These are phyloP conservation scores for Pangasianodon gigas DNA, from an alignment of 2,113 vertebrate species.

Conservation along the genomic window DNA sequence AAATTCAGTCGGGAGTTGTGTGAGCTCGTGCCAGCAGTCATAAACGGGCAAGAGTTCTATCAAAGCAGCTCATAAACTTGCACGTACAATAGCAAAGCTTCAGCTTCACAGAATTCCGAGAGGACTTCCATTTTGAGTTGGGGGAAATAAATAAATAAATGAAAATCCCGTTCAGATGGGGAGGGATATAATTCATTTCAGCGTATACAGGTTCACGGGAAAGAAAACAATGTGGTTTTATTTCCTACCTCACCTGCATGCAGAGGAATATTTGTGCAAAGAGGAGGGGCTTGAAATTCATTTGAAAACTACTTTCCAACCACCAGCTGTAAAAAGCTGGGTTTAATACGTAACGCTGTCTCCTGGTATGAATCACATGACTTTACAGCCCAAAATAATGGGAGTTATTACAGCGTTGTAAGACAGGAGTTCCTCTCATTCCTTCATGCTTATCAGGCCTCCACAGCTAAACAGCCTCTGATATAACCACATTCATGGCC, in stretches of 20 bases:
- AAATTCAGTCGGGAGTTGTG: slow-evolving; percentile 52
- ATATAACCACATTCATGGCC: slow-evolving; percentile 48
- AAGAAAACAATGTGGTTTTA: slow-evolving; percentile 33
- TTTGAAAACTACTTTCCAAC: slow-evolving; percentile 61
- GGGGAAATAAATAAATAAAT: slow-evolving; percentile 2
- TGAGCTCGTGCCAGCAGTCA: slow-evolving; percentile 46
- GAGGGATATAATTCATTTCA: slow-evolving; percentile 33
- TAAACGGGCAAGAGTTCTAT: slow-evolving; percentile 56
- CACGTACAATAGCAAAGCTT: slow-evolving; percentile 39
- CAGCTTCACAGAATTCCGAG: slow-evolving; percentile 33
- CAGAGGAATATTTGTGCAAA: neutral
- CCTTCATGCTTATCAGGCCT: slow-evolving; percentile 46
- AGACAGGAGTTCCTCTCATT: slow-evolving; percentile 43
- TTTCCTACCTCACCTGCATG: neutral
- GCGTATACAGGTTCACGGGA: slow-evolving; percentile 28
- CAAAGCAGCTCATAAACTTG: slow-evolving; percentile 55
- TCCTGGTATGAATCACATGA: slow-evolving; percentile 54
- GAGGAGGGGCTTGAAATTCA: slow-evolving; percentile 11
- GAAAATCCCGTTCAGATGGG: slow-evolving; percentile 21
- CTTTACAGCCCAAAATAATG: slow-evolving; percentile 57
- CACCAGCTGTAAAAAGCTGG: slow-evolving; percentile 53
- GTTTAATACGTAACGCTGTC: slow-evolving; percentile 53
- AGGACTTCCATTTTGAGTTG: slow-evolving; percentile 29
- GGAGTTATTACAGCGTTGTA: slow-evolving; percentile 49
- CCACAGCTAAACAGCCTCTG: slow-evolving; percentile 45